phyloP scores from a whole-genome alignment of 2,888 invertebrate species.

The Cabera pusaria region DNA sequence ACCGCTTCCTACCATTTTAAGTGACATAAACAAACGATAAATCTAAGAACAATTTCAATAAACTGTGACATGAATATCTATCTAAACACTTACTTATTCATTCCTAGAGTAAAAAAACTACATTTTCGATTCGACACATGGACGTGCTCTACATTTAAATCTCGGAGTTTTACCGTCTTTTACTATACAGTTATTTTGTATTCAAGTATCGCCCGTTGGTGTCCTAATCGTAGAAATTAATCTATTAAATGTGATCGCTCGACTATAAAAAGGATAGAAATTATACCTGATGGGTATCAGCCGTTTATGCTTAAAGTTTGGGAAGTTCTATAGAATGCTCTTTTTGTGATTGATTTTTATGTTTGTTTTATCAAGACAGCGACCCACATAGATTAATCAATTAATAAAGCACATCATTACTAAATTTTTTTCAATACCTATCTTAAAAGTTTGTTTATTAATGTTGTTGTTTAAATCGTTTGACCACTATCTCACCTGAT shows the following conservation, averaged over 20 bases:
- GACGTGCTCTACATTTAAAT: constrained; percentile 34
- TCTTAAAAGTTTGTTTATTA: no score
- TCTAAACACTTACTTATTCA: constrained; percentile 12
- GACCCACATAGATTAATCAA: no score
- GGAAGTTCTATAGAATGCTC: no score
- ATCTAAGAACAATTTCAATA: constrained; percentile 13
- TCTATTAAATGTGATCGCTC: constrained; percentile 10
- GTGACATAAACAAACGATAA: constrained; percentile 20
- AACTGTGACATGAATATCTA: constrained; percentile 26
- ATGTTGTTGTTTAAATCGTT: no score
- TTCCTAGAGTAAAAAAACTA: constrained; percentile 21
- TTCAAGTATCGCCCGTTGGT: constrained; percentile 21
- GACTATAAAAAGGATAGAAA: no score
- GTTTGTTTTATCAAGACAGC: no score
- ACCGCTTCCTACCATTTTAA: constrained; percentile 7
- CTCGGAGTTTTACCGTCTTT: constrained; percentile 2
- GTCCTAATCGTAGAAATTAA: constrained; percentile 22
- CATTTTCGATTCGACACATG: constrained; percentile 37
- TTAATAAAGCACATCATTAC: no score
- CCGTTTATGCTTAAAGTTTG: no score
- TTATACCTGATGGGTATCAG: no score
- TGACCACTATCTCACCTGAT: no score
- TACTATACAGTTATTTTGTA: constrained; percentile 15
- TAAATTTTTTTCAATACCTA: no score
- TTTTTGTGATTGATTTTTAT: no score